Base-by-base conservation (phyloP, 2,888 invertebrate genomes). In the Tachina fera region DNA sequence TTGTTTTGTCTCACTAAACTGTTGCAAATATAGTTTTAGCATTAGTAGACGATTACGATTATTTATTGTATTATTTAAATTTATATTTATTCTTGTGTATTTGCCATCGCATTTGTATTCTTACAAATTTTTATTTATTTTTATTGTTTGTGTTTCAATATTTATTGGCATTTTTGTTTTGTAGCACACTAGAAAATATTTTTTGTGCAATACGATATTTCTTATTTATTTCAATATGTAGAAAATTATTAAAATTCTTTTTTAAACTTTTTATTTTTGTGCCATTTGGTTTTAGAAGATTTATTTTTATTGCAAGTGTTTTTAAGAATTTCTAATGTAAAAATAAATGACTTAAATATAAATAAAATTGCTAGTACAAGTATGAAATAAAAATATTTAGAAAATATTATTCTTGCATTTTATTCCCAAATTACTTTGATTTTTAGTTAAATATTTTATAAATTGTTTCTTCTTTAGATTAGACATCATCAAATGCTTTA, bases 51-150 rank as follows among this genome's bases (percentile, higher is more conserved):
- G 81, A 75, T 81, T 81, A 81, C 68, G 68, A 75, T 68, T 81
- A 81, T 81, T 81, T 81, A 81, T 81, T 75, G 75, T 75, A 81
- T 78, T 85, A 71, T 85, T 85, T 77, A 70, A 31, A 63, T 77
- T 77, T 61, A 70, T 82, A 58, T 47, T 74, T 74, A 72, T 61
- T 51, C 14, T 47, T 53, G 16, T 53, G 16, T 47, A 74, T 51
- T 41, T 49, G 31, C 56, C 56, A 65, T 65, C 45, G 51, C 58
- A 71, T 65, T 84, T 68, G n/a, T 74, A 65, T 60, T 68, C 49
- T 61, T 65, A 43, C n/a, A 47, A 43, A 60, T 70, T 84, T 83
- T 53, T 83, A 49, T 80, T 72, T 81, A 53, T 68, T 72, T 74
- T 61, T 72, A 58, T 67, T 83, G 80, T 68, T 61, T 56, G 43